Conservation (phyloP, 2,888 invertebrate species). For the Tridacna crocea region DNA sequence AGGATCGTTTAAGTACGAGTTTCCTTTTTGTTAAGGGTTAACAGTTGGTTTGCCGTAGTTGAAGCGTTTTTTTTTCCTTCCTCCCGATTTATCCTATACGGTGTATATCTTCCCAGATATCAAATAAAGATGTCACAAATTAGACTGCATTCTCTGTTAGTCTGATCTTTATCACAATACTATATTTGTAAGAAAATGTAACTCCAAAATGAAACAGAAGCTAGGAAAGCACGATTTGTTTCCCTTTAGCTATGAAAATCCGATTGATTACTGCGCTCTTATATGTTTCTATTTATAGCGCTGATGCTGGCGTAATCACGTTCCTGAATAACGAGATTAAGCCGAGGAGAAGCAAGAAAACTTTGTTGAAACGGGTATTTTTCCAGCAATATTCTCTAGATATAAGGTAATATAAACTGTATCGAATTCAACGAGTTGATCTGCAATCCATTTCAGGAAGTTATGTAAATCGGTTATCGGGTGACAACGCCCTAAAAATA, state of each 20-base stretch:
- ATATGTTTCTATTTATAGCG: slow-evolving; percentile 26
- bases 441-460: not conserved
- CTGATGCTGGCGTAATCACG: slow-evolving; percentile 13
- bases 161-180: not conserved
- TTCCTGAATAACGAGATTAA: not conserved
- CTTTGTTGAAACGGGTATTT: not conserved
- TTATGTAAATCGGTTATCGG: slow-evolving; percentile 21
- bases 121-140: not conserved
- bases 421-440: not conserved
- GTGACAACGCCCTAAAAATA: slow-evolving; percentile 14
- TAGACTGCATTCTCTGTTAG: not conserved
- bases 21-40: too few species aligned
- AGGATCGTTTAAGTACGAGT: too few species aligned
- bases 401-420: too few species aligned
- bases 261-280: not conserved
- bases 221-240: not conserved
- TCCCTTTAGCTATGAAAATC: not conserved
- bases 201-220: not conserved
- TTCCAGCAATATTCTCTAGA: not conserved
- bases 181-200: not conserved
- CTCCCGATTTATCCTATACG: too few species aligned
- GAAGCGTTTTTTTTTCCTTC: too few species aligned
- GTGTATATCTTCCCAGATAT: too few species aligned
- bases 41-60: too few species aligned
- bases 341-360: not conserved